A percentile compares a stretch with the other conserved stretches of the same genome.
Conservation (phyloP, 1,140 invertebrate genomes). For the Trypoxylus dichotomus region DNA sequence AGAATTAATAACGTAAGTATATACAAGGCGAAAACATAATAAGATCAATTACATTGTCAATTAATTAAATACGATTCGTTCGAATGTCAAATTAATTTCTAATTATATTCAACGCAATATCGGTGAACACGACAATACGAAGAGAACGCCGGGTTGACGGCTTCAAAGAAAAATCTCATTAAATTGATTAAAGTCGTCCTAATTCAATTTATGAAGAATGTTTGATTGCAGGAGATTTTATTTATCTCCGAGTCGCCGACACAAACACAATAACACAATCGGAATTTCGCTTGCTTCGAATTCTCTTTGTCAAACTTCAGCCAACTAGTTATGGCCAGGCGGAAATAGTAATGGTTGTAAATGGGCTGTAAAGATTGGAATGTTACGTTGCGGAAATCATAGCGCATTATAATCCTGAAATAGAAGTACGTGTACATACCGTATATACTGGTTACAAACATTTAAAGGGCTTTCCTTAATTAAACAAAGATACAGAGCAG, state of each 20-base stretch:
- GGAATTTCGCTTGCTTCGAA: neutral
- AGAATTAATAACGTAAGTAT: no score
- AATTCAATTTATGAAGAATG: conserved; percentile 19
- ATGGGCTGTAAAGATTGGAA: neutral
- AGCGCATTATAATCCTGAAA: no score
- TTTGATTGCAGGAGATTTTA: neutral
- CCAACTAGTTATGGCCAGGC: neutral
- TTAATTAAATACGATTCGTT: neutral
- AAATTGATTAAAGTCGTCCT: neutral
- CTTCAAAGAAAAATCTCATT: neutral
- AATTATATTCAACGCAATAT: neutral
- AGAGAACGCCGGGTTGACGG: neutral
- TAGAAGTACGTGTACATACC: no score
- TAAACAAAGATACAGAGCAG: no score
- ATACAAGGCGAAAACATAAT: no score
- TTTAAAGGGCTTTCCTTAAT: neutral
- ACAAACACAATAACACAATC: neutral
- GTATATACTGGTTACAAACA: neutral
- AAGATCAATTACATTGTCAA: neutral
- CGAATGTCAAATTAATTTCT: neutral
- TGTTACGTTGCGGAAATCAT: neutral
- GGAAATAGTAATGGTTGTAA: neutral
- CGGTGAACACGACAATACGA: neutral
- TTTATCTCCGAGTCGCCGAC: neutral
- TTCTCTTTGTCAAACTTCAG: neutral